A percentile compares a stretch with the other conserved stretches of the same genome.
phyloP scores from a whole-genome alignment of 2,888 invertebrate genomes.

The Gryllus longicercus region DNA sequence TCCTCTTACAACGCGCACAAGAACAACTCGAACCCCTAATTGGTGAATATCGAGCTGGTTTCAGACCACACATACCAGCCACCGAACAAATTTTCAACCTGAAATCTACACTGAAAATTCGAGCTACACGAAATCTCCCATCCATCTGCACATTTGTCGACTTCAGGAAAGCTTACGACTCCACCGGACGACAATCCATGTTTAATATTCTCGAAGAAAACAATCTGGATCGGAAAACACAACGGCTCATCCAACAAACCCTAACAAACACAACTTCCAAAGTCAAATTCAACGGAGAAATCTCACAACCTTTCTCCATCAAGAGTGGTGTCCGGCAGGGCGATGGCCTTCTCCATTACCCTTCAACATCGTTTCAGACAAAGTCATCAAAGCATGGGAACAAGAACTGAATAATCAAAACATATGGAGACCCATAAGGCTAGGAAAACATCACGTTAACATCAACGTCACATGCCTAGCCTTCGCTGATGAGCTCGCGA shows the following conservation, averaged over 20 bases:
- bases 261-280: background rate
- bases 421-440: too few relatives aligned
- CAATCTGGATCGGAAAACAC: background rate
- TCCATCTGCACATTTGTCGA: background rate
- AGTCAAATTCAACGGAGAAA: background rate
- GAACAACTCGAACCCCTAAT: too few relatives aligned
- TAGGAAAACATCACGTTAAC: too few relatives aligned
- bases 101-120: background rate
- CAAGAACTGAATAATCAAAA: too few relatives aligned
- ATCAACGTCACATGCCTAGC: too few relatives aligned
- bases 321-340: background rate
- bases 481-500: too few relatives aligned
- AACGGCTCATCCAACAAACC: background rate
- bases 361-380: background rate
- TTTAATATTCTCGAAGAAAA: background rate
- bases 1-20: background rate
- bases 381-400: too few relatives aligned
- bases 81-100: background rate
- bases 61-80: background rate
- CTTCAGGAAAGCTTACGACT: background rate
- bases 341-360: background rate
- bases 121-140: conserved; percentile 1
- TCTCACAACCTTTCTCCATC: background rate
- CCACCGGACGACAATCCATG: background rate
- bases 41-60: background rate